Evolutionary conservation across 2,113 vertebrate species (phyloP), one percentile per base, ranked within the genome.

Genomic region (Bubalus kerabau): DNA sequence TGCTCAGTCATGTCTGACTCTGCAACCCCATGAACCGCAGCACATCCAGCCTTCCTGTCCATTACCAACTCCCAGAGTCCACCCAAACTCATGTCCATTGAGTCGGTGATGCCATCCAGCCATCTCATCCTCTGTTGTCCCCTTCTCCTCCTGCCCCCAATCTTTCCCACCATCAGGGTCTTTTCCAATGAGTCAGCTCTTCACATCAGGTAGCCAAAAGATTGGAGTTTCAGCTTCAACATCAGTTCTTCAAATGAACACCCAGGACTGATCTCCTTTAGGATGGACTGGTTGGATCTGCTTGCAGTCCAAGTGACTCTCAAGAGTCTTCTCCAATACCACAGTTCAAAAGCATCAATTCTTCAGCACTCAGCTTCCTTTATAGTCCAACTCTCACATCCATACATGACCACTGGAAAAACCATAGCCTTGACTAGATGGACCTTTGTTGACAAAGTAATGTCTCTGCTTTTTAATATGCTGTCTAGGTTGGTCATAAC

Each of bases 311-410:
- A 67, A n/a, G 62, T 3, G 32, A 67, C 62, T n/a, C 32, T n/a
- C 16, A n/a, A n/a, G 62, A 67, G 32, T n/a, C 62, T 9, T 67
- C 62, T 19, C 7, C 62, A 17, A 67, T 7, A 67, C 32, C 62
- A 67, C 15, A 67, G 32, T n/a, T 5, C 16, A 67, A n/a, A n/a
- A n/a, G 16, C 16, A 67, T 67, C 32, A 67, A 19, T 67, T 67
- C 32, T 67, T 67, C 0, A 0, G 62, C 0, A 0, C 32, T 67
- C 32, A 67, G 16, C 32, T 17, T 67, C n/a, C 32, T 67, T 67
- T 8, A 67, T 0, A n/a, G 62, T 67, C 16, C 62, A 67, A n/a
- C 16, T 67, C 16, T 67, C 32, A 67, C 32, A 67, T 67, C 3
- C 32, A 67, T n/a, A 7, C 32, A 64, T 17, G 62, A 64, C 15